Conservation (phyloP, 30 jellyfish, hydroid and myxozoan genomes). For the Aurelia sp. region DNA sequence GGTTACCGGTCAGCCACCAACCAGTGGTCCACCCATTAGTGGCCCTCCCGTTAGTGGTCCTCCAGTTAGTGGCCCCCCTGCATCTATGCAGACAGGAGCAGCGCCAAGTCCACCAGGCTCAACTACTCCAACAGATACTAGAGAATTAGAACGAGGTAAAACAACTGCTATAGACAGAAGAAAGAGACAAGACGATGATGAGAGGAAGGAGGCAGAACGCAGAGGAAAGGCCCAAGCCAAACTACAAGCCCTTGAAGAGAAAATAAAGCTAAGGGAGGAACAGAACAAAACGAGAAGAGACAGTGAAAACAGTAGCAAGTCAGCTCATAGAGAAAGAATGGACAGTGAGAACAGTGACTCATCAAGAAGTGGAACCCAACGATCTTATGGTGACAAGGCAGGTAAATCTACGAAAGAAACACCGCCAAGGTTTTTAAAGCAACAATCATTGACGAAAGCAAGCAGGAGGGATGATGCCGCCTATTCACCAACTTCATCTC, state of each 20-base stretch:
- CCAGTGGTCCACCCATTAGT: constrained; percentile 3
- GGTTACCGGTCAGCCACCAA: constrained; percentile 1
- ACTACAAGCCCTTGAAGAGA: constrained; percentile 78
- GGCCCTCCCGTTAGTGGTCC: constrained; percentile 10
- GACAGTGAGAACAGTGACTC: constrained; percentile 90
- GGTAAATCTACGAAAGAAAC: constrained; percentile 58
- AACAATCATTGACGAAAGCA: constrained; percentile 55
- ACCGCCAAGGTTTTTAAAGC: constrained; percentile 89
- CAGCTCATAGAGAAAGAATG: constrained; percentile 57
- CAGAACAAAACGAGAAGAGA: constrained; percentile 37
- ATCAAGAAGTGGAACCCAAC: constrained; percentile 70
- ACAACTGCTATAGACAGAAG: constrained; percentile 22
- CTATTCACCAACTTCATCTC: constrained; percentile 40
- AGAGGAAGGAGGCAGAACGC: constrained; percentile 46
- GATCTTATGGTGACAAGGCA: constrained; percentile 14
- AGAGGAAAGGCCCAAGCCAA: constrained; percentile 69
- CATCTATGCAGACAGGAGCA: neutral
- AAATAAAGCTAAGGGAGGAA: constrained; percentile 59
- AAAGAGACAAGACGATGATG: constrained; percentile 46
- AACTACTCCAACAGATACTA: constrained; percentile 6
- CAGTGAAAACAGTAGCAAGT: constrained; percentile 50
- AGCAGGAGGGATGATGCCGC: constrained; percentile 28
- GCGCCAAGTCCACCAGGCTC: constrained; percentile 1
- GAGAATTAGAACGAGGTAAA: constrained; percentile 9
- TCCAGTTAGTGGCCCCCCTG: neutral